These are phyloP conservation scores for Pseudomyrmex dendroicus DNA, from an alignment of 1,140 invertebrate genomes.

Conservation along the genomic window DNA sequence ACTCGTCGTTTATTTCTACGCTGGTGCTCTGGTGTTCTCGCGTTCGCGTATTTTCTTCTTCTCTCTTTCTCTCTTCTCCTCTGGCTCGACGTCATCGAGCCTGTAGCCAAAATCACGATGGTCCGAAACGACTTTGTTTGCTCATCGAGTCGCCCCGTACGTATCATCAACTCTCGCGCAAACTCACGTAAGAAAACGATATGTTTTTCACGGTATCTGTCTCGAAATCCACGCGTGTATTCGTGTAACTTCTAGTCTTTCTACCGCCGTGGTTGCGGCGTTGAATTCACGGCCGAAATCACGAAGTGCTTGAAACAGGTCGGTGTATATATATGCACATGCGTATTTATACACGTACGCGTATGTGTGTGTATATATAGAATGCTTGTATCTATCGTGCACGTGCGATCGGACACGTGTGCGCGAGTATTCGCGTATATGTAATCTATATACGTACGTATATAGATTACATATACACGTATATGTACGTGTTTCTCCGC, in stretches of 20 bases:
- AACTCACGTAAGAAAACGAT: conserved; percentile 31
- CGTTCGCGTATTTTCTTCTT: conserved; percentile 8
- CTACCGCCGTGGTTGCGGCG: conserved; percentile 55
- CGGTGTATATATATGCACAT: not conserved
- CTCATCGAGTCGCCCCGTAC: conserved; percentile 30
- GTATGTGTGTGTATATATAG: not conserved
- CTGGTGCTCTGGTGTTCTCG: not conserved
- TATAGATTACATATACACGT: no score
- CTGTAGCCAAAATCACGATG: conserved; percentile 30
- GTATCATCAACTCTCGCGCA: conserved; percentile 29
- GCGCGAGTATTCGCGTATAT: conserved; percentile 19
- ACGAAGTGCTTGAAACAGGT: conserved; percentile 21
- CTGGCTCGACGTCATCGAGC: conserved; percentile 8
- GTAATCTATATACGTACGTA: not conserved
- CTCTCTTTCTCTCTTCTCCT: conserved; percentile 14
- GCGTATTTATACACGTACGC: conserved; percentile 41
- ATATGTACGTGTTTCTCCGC: conserved; percentile 21
- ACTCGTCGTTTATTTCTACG: conserved; percentile 1
- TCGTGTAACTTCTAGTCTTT: conserved; percentile 29
- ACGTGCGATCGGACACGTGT: conserved; percentile 23
- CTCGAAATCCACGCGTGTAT: conserved; percentile 44
- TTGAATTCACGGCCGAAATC: conserved; percentile 54
- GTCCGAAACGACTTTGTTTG: conserved; percentile 52
- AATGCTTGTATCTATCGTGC: conserved; percentile 45
- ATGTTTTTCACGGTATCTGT: not conserved